Conservation (phyloP, 2,797 vertebrate genomes). For the Neoniphon sammara region DNA sequence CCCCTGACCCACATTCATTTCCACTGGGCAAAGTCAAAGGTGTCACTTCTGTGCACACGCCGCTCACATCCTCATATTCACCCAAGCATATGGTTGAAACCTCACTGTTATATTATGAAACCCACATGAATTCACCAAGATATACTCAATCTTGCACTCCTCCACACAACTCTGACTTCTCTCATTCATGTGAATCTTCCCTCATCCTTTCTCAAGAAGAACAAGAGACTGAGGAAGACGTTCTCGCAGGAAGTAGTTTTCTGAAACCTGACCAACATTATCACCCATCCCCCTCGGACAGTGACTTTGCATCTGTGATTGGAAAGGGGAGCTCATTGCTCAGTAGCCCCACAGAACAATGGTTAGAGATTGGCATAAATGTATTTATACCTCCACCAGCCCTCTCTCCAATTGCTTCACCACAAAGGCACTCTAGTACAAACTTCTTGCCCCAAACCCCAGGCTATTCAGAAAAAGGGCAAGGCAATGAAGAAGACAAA, state of each 20-base stretch:
- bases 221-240: conserved; percentile 2
- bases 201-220: conserved; percentile 38
- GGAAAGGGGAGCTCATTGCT: background rate
- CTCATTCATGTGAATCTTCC: conserved; percentile 35
- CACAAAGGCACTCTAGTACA: background rate
- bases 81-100: background rate
- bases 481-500: background rate
- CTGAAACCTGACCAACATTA: conserved; percentile 27
- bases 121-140: background rate
- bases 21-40: background rate
- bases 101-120: background rate
- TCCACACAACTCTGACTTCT: conserved; percentile 17
- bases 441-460: background rate
- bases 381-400: conserved; percentile 37
- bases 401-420: conserved; percentile 67
- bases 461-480: conserved; percentile 8
- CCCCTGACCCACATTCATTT: conserved; percentile 4
- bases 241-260: background rate
- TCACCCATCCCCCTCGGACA: background rate
- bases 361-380: background rate
- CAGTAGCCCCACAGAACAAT: background rate
- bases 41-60: background rate
- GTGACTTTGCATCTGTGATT: background rate
- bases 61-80: background rate
- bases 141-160: background rate